Conservation (phyloP, 2,797 vertebrate species). For the Rhyacichthys aspro region DNA sequence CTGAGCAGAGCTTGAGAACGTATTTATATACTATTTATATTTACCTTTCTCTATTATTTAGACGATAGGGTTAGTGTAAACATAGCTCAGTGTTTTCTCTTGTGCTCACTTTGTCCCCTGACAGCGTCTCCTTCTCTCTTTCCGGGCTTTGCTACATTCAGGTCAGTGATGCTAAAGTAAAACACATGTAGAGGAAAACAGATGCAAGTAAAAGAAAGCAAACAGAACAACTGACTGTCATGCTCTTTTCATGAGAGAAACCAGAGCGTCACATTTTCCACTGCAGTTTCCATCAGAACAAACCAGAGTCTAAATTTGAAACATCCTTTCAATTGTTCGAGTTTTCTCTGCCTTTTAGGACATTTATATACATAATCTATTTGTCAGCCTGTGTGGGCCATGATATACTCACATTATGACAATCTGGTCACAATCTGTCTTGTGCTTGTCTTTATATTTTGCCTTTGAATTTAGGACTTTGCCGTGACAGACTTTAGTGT, state of each 20-base stretch:
- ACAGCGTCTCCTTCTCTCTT: conserved; percentile 35
- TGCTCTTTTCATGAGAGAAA: conserved; percentile 33
- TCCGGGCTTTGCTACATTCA: conserved; percentile 37
- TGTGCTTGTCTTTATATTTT: neutral
- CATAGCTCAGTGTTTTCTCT: conserved; percentile 20
- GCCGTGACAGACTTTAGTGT: neutral
- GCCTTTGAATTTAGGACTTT: neutral
- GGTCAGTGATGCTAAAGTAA: conserved; percentile 68
- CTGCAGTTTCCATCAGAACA: conserved; percentile 39
- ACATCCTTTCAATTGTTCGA: conserved; percentile 44
- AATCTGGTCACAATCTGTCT: neutral
- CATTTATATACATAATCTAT: conserved; percentile 14
- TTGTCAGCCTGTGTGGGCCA: conserved; percentile 9
- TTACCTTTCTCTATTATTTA: neutral
- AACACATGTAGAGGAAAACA: conserved; percentile 66
- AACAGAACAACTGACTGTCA: conserved; percentile 47
- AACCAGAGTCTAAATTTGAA: conserved; percentile 36
- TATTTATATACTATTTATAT: conserved; percentile 3
- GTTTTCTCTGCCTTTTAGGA: conserved; percentile 23
- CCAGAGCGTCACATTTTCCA: conserved; percentile 47
- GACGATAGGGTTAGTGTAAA: conserved; percentile 5
- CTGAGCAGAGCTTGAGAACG: no score
- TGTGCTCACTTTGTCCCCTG: conserved; percentile 31
- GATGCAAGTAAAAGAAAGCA: conserved; percentile 61
- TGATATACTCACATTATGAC: neutral